Evolutionary conservation across 2,113 vertebrate species (phyloP).

Genomic region (Syngnathus floridae): DNA sequence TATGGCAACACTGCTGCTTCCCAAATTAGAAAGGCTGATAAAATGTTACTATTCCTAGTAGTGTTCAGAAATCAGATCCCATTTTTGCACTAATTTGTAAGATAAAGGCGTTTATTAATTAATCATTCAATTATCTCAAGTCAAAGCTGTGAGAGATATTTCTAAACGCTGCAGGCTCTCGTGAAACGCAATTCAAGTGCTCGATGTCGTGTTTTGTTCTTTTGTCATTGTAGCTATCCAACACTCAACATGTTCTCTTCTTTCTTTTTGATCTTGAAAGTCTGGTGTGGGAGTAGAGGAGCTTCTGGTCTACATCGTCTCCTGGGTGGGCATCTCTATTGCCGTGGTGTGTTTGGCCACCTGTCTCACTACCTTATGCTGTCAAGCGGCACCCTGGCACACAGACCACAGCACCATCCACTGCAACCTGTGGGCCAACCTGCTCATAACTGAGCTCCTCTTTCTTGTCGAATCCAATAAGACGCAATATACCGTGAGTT

Average conservation of each 20-base stretch:
- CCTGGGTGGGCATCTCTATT: constrained; percentile 90
- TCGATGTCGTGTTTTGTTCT: constrained; percentile 3
- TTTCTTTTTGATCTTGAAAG: constrained; percentile 50
- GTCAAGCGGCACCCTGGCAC: constrained; percentile 83
- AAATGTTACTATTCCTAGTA: not conserved
- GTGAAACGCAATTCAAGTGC: constrained; percentile 23
- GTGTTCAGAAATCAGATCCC: not conserved
- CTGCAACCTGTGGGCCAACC: constrained; percentile 72
- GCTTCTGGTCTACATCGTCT: constrained; percentile 84
- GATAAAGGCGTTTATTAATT: constrained; percentile 22
- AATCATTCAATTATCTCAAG: constrained; percentile 13
- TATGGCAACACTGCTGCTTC: not conserved
- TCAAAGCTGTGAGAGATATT: constrained; percentile 9
- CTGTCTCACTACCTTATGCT: constrained; percentile 89
- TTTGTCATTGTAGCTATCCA: not conserved
- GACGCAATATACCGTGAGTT: constrained; percentile 81
- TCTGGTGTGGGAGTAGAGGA: constrained; percentile 78
- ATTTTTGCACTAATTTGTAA: constrained; percentile 9
- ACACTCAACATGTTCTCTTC: not conserved
- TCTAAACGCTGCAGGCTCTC: constrained; percentile 19
- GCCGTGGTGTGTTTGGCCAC: constrained; percentile 87
- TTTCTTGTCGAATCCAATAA: constrained; percentile 89
- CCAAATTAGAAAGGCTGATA: not conserved
- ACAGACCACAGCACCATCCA: constrained; percentile 90
- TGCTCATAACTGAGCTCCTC: constrained; percentile 84